phyloP scores from a whole-genome alignment of 2,113 vertebrate genomes.

The Dicaeum eximium region DNA sequence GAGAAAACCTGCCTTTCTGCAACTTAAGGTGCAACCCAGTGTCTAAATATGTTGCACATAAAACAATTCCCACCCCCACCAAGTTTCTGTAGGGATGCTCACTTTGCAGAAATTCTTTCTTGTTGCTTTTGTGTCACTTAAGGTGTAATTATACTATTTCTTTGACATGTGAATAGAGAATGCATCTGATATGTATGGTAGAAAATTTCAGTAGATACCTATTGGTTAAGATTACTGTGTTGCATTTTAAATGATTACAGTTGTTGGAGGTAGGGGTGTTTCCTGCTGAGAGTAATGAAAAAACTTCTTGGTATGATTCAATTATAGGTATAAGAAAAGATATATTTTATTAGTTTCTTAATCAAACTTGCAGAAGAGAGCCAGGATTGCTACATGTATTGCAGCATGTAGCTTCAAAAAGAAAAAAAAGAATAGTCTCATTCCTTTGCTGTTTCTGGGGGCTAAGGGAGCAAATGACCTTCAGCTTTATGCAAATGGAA shows the following conservation, averaged over 20 bases:
- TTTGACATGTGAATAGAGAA: neutral
- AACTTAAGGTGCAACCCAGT: neutral
- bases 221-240: neutral
- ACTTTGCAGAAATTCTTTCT: neutral
- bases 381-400: neutral
- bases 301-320: neutral
- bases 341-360: rapidly evolving
- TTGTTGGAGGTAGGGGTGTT: neutral
- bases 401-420: neutral
- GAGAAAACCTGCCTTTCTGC: neutral
- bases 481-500: neutral
- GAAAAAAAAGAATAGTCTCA: neutral
- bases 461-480: neutral
- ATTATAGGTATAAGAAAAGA: neutral
- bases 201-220: neutral
- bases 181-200: neutral
- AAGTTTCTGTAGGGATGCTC: neutral
- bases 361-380: neutral
- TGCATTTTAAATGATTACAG: neutral
- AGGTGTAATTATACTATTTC: neutral
- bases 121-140: neutral
- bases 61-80: rapidly evolving
- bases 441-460: neutral
- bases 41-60: neutral
- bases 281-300: neutral